Percentiles rank a stretch among this genome's conserved stretches.
Evolutionary conservation across 2,113 vertebrate genomes (phyloP).

Genomic region (Centrocercus urophasianus): DNA sequence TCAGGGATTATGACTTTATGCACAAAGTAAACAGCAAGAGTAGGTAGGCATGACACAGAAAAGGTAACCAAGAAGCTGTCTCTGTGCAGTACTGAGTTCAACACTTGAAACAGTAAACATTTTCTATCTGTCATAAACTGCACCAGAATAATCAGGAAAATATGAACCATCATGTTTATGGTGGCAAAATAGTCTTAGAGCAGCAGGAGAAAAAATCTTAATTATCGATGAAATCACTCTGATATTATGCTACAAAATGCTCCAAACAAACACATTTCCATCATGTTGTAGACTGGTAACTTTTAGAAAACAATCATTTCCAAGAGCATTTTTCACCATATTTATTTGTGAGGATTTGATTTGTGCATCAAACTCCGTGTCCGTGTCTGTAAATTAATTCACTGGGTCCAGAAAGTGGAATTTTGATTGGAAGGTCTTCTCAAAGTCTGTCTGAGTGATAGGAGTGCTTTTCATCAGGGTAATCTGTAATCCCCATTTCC

Average conservation of each 20-base stretch:
- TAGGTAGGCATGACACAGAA: neutral
- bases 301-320: slow-evolving; percentile 15
- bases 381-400: neutral
- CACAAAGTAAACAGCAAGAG: slow-evolving; percentile 33
- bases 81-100: neutral
- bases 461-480: slow-evolving; percentile 49
- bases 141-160: neutral
- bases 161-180: neutral
- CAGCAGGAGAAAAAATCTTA: accelerated
- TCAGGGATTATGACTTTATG: slow-evolving; percentile 62
- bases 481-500: slow-evolving; percentile 64
- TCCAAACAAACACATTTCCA: neutral
- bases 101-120: neutral
- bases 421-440: slow-evolving; percentile 63
- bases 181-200: neutral
- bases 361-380: neutral
- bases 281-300: neutral
- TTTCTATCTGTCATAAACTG: neutral
- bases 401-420: slow-evolving; percentile 16
- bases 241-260: neutral
- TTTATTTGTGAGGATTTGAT: slow-evolving; percentile 48
- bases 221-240: neutral
- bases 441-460: slow-evolving; percentile 67
- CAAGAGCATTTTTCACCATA: neutral
- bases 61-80: neutral